Evolutionary conservation across 2,888 invertebrate species (phyloP), one percentile per base, ranked within the genome.

Genomic region (Ichneumon xanthorius): DNA sequence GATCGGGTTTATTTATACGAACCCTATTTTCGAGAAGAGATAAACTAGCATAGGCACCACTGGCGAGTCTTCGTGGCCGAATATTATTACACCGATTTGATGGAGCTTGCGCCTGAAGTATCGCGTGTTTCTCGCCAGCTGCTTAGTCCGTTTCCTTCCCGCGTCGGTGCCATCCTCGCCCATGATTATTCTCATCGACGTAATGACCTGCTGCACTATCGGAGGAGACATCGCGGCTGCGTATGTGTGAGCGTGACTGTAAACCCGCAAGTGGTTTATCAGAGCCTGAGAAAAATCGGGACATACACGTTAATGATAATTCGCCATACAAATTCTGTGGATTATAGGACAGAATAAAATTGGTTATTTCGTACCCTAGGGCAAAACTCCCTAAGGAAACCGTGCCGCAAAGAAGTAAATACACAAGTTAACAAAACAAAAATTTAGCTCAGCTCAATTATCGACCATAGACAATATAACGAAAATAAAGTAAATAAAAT

Each of bases 11-110:
- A 33, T 16, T 16, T 16, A n/a, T 73, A 95, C 96, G 94, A 95
- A 98, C 96, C 97, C 97, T 94, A 99, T 98, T 96, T 99, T 99
- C 84, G 98, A 98, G 94, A 98, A 99, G 90, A 98, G 95, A 95
- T 98, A 99, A 88, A 99, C 97, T 92, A 99, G 95, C 95, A 99
- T 96, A 19, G 99, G 99, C 91, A 99, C 98, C 86, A 99, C 99
- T 0, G 99, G 99, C 65, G 99, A 99, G 94, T 98, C 98, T 92
- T 96, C 96, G 94, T 98, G 97, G 7, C 99, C 99, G 94, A 97
- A 98, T 88, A 97, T 96, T 89, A 99, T 97, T 89, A 99, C 98
- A 87, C 99, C 99, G 94, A 98, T 97, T 94, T 97, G 97, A 86
- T 97, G 96, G 88, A 99, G 94, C 88, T 96, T 95, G 87, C 95